These are phyloP conservation scores for Ctenopoma kingsleyae DNA, from an alignment of 2,797 vertebrate species.

Conservation along the genomic window DNA sequence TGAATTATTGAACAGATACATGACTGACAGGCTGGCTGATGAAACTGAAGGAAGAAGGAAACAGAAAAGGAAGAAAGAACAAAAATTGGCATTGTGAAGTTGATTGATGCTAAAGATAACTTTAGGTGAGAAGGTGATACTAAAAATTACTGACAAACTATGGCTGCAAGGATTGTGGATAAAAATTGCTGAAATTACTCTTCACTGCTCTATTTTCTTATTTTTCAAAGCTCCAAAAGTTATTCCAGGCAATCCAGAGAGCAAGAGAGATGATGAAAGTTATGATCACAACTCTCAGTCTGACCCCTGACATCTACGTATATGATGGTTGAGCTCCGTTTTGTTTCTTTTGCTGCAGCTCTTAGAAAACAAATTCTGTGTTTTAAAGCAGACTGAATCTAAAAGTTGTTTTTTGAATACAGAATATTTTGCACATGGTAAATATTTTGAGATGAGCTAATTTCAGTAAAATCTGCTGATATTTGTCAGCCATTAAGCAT, in stretches of 20 bases:
- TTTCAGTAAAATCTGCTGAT: slow-evolving; percentile 41
- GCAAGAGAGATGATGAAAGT: slow-evolving; percentile 28
- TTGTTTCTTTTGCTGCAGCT: slow-evolving; percentile 1
- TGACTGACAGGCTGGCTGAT: slow-evolving; percentile 77
- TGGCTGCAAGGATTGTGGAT: slow-evolving; percentile 50
- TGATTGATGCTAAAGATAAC: slow-evolving; percentile 66
- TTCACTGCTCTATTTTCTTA: slow-evolving; percentile 31
- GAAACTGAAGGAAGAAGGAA: slow-evolving; percentile 65
- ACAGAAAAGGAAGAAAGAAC: slow-evolving; percentile 58
- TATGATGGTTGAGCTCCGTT: slow-evolving; percentile 24
- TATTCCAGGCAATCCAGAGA: slow-evolving; percentile 28
- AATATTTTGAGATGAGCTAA: slow-evolving; percentile 43
- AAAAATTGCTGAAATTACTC: slow-evolving; percentile 60
- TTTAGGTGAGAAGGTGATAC: slow-evolving; percentile 54
- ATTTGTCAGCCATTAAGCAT: slow-evolving; percentile 59
- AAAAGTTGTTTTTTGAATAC: slow-evolving; percentile 13
- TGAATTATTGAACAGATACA: slow-evolving; percentile 77
- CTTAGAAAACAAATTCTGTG: slow-evolving; percentile 12
- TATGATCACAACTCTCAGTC: slow-evolving; percentile 32
- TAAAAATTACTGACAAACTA: slow-evolving; percentile 60
- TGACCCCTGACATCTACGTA: slow-evolving; percentile 18
- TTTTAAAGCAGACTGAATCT: slow-evolving; percentile 11
- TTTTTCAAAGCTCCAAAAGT: slow-evolving; percentile 26
- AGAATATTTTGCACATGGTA: slow-evolving; percentile 23
- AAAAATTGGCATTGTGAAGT: slow-evolving; percentile 53